Evolutionary conservation across 2,888 invertebrate species (phyloP), one percentile per base, ranked within the genome.

Genomic region (Andrena camellia): DNA sequence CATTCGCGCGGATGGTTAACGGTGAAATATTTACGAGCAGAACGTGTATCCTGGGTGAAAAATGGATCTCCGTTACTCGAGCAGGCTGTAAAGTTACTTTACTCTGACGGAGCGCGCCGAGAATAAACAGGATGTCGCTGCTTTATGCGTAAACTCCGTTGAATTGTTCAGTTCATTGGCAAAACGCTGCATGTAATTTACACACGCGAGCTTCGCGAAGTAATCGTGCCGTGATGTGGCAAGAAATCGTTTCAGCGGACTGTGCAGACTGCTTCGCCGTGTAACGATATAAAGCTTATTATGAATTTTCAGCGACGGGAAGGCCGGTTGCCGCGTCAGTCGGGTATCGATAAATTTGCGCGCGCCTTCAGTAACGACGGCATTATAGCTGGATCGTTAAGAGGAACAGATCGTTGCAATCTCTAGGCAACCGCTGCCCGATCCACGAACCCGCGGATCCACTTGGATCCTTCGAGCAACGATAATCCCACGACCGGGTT

Each of bases 311-410:
- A 2, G 2, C n/a, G 33, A 26, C 8, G 33, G 48, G 63, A 78
- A 78, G 42, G 62, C 2, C 54, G 31, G 35, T 60, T 2, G 10
- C n/a, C 13, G 35, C 26, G 35, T 26, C 42, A 72, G 67, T 71
- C 78, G 66, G 69, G 78, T 68, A 78, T 72, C 72, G 69, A 73
- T 73, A 78, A 42, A 81, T 78, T 71, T 73, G 69, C 62, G 13
- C 8, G 59, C 10, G 33, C 17, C 42, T 17, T 68, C n/a, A 20
- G 20, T 69, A 73, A 79, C 73, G 64, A 70, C 50, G 68, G 29
- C 69, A 31, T n/a, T n/a, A n/a, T 63, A 50, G 10, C 57, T 13
- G 31, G 66, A 75, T 81, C 71, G 31, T 63, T 67, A 60, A 31
- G 59, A 6, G 29, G 10, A 60, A 17, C 26, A 6, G 67, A 57